Base-by-base conservation (phyloP, 2,888 invertebrate genomes). In the Andrena haemorrhoa region DNA sequence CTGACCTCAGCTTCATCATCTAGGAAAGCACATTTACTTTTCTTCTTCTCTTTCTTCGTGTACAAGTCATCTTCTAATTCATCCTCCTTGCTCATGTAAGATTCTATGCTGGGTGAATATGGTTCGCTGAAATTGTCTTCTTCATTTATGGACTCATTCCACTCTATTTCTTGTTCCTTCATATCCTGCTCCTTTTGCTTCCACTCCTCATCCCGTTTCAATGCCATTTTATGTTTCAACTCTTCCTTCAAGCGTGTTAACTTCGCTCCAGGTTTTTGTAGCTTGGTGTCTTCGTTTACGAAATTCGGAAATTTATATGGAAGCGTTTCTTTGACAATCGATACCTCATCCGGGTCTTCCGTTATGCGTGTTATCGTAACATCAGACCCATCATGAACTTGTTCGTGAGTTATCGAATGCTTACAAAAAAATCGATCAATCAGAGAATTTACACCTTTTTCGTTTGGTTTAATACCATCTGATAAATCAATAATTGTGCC, bases 201-300 rank as follows among this genome's bases (percentile, higher is more conserved):
- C 96, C 97, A 96, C 87, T 97, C 96, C 78, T 96, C 95, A 53
- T 96, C 95, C 68, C 97, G 94, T 89, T 96, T 96, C 83, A 95
- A 95, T 2, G 96, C 96, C 90, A 98, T 98, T 93, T 96, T 95
- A 16, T 95, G 94, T 89, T 96, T 95, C 2, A 98, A 94, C 82
- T 96, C 96, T 80, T 96, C 95, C 91, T 96, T 96, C 70, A 98
- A 94, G 87, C 95, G 96, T n/a, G 95, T 92, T 84, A 97, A 95
- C 87, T 96, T 96, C 2, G 96, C 96, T 0, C 98, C 97, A 58
- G 97, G 97, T 91, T 96, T 95, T 47, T 94, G 94, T 20, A 94
- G 92, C 65, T 90, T 90, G 2, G 90, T 82, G 79, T 92, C 88
- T 3, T 89, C 86, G 5, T 84, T 78, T 33, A 86, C 88, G 1